Percentiles rank a stretch among this genome's conserved stretches.
These are phyloP conservation scores for Lophotis ruficrista DNA, from an alignment of 2,113 vertebrate genomes.

Conservation along the genomic window DNA sequence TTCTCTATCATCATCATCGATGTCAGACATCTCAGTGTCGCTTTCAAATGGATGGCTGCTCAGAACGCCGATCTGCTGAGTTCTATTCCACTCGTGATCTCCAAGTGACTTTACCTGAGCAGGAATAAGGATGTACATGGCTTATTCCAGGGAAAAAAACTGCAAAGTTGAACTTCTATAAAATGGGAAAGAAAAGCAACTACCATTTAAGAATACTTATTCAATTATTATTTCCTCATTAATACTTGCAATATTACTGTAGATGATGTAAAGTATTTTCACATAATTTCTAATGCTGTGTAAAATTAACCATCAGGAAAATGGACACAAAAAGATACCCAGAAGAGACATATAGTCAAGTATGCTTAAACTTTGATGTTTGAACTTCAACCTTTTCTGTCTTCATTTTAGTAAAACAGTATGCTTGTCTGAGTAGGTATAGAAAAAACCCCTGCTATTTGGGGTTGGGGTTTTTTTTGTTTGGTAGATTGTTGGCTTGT, in stretches of 20 bases:
- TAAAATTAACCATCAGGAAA: neutral
- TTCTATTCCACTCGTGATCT: constrained; percentile 94
- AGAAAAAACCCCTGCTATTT: neutral
- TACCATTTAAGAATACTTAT: neutral
- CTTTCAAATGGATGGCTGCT: constrained; percentile 94
- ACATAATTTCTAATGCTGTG: neutral
- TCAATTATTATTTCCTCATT: neutral
- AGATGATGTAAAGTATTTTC: neutral
- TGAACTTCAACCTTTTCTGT: neutral
- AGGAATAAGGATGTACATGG: neutral
- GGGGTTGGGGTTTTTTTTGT: neutral
- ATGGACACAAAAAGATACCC: neutral
- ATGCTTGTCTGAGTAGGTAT: neutral
- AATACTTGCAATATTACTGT: neutral
- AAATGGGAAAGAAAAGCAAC: neutral
- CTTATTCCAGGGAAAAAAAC: neutral
- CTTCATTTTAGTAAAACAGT: neutral
- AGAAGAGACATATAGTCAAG: neutral
- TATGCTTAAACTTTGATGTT: neutral
- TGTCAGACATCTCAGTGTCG: constrained; percentile 98
- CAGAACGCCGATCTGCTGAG: constrained; percentile 89
- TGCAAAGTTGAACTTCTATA: neutral
- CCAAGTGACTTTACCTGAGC: constrained; percentile 92
- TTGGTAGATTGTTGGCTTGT: neutral
- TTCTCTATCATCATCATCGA: constrained; percentile 95